Evolutionary conservation across 2,888 invertebrate genomes (phyloP), one percentile per base, ranked within the genome.

Genomic region (Tetanocera ferruginea): DNA sequence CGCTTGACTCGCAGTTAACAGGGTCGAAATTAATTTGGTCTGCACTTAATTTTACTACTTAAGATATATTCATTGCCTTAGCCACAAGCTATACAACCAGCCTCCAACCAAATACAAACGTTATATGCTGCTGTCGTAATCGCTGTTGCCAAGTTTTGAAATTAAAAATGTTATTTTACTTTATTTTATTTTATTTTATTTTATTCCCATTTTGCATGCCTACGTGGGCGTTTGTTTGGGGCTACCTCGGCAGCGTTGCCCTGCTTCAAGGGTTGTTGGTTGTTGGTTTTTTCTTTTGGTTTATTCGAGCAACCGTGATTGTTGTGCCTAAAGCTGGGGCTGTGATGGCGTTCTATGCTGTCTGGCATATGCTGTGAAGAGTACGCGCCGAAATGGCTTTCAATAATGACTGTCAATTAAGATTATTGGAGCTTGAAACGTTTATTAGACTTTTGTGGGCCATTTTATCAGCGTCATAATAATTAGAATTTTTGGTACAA

Each of bases 381-480:
- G 43, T 43, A 19, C 19, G 62, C 62, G 6, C 49, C 62, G 60
- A 62, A 74, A 74, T 74, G 51, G 52, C 74, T 28, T 52, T 28
- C 34, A 78, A 83, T 85, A 85, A 84, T 83, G 86, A 83, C 82
- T 84, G 83, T 83, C 87, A 89, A 88, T 89, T 89, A 89, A 86
- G 86, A 85, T 88, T 88, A 89, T 88, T 88, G 85, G 85, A 86
- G 85, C 86, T 85, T 84, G 84, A 86, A 84, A 75, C 82, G 81
- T 86, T 88, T 85, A 87, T 86, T 84, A 84, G 85, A 84, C 87
- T 86, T 87, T 83, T 85, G 88, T 87, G 88, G 87, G 83, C 84
- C 84, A 85, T 86, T 87, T 79, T 78, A 82, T 82, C 81, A 80
- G 82, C 80, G 64, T 64, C 80, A 84, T 84, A 85, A 87, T 86